Percentiles rank a stretch among this genome's conserved stretches.
These are phyloP conservation scores for Penaeus monodon DNA, from an alignment of 2,888 invertebrate species.

Conservation along the genomic window DNA sequence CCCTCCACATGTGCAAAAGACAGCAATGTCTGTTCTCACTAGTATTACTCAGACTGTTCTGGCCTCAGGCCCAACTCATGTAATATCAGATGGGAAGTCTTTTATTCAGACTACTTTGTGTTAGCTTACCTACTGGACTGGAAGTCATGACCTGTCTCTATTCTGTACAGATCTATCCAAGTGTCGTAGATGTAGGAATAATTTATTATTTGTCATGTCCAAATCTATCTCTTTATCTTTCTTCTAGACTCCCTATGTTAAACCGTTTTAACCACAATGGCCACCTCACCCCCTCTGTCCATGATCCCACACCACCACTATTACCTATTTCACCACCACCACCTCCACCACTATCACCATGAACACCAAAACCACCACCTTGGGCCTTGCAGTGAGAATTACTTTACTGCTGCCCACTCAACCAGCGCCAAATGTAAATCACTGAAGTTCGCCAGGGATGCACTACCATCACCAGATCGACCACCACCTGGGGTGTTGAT, in stretches of 20 bases:
- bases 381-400: slow-evolving; percentile 49
- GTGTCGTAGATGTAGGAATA: slow-evolving; percentile 63
- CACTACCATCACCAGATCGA: slow-evolving; percentile 50
- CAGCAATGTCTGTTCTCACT: slow-evolving; percentile 58
- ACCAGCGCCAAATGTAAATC: slow-evolving; percentile 59
- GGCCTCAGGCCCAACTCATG: slow-evolving; percentile 59
- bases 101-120: slow-evolving; percentile 63
- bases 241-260: slow-evolving; percentile 62
- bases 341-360: slow-evolving; percentile 28
- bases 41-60: slow-evolving; percentile 62
- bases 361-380: slow-evolving; percentile 40
- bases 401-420: slow-evolving; percentile 53
- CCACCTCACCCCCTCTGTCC: slow-evolving; percentile 49
- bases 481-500: slow-evolving; percentile 40
- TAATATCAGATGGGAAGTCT: slow-evolving; percentile 61
- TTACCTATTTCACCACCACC: slow-evolving; percentile 51
- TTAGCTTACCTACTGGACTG: slow-evolving; percentile 59
- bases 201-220: slow-evolving; percentile 64
- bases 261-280: slow-evolving; percentile 55
- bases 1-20: slow-evolving; percentile 63
- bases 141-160: slow-evolving; percentile 62
- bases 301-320: slow-evolving; percentile 55
- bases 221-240: slow-evolving; percentile 62
- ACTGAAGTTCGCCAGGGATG: slow-evolving; percentile 46
- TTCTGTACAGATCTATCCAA: slow-evolving; percentile 63